Base-by-base conservation (phyloP, 2,888 invertebrate genomes). In the Lissocephala sabroskyi region DNA sequence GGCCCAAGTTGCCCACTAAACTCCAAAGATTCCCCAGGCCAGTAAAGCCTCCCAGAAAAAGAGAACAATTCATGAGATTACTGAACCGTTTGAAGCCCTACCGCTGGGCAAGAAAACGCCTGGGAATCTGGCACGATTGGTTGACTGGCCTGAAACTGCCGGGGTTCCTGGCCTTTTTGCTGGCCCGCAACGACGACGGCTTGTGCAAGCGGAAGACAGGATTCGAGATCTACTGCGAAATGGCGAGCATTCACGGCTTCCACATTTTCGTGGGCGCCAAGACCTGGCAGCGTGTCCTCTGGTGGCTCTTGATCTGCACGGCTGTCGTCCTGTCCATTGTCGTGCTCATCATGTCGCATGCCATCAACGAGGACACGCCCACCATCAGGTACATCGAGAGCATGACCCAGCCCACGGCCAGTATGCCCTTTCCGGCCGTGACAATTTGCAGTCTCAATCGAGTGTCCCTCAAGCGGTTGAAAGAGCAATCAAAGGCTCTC, bases 331-430 rank as follows among this genome's bases (percentile, higher is more conserved):
- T 86, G 4, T 88, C 89, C 0, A 64, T 84, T 0, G 84, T 82
- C 11, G 85, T 90, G 35, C 84, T 90, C 3, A 67, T 84, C 1
- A 85, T 86, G 4, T 89, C 89, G 0, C 88, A 88, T 81, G 79
- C 80, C 3, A 87, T 88, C 85, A 88, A 87, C 49, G 84, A 86
- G 0, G 82, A 86, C 28, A 87, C 87, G 41, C 88, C 88, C 0
- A 88, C 88, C 0, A 84, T 88, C 1, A 88, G 89, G n/a, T 88
- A 88, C 6, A 77, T 81, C 17, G 84, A 86, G 45, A 83, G 82
- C 19, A 87, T 86, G 7, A 84, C 86, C 64, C 77, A 83, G 51
- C 85, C 87, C 0, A 85, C 86, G 11, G 86, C 86, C 81, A 83
- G 84, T 42, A 84, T 86, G 52, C 82, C 84, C 1, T 88, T 88